Conservation (phyloP, 2,113 vertebrate species). For the Cichladusa arquata region DNA sequence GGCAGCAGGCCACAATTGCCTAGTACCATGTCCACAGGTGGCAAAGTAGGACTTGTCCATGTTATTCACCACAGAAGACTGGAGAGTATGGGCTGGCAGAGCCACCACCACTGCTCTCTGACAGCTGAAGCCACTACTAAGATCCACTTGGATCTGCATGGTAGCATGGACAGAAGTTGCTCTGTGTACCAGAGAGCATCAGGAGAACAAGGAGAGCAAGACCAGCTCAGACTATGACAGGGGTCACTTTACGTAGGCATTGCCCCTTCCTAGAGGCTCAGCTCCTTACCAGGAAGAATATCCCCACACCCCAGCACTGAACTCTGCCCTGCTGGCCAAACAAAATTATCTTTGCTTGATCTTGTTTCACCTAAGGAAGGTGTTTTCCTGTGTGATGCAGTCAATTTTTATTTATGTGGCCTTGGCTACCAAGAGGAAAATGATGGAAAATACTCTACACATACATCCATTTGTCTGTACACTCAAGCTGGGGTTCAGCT, state of each 20-base stretch:
- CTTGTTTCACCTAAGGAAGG: rapidly evolving
- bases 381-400: background rate
- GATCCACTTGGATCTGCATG: background rate
- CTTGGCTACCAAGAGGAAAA: background rate
- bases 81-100: background rate
- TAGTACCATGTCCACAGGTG: background rate
- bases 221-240: background rate
- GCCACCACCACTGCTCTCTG: background rate
- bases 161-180: background rate
- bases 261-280: background rate
- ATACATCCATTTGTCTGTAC: background rate
- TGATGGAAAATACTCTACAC: background rate
- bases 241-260: background rate
- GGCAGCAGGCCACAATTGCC: background rate
- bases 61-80: background rate
- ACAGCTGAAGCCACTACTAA: background rate
- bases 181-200: background rate
- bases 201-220: background rate
- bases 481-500: background rate
- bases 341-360: background rate
- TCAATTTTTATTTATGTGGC: background rate
- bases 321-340: background rate
- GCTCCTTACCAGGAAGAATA: background rate
- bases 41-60: background rate
- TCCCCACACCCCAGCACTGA: background rate